Base-by-base conservation (phyloP, 2,888 invertebrate species). In the Amphipoea lucens region DNA sequence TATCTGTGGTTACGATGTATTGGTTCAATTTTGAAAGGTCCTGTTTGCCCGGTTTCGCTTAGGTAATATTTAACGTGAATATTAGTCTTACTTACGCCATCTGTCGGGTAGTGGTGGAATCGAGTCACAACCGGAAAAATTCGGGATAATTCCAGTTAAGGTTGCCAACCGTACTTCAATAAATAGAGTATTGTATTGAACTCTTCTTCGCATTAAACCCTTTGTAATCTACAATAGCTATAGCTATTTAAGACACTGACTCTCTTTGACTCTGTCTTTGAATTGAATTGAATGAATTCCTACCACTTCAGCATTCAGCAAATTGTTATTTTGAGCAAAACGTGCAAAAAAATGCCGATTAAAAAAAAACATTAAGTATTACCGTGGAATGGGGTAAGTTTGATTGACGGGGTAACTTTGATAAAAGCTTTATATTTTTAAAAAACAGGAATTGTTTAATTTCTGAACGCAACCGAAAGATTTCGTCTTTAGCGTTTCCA, bases 71-170 rank as follows among this genome's bases (percentile, higher is more conserved):
- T n/a, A 48, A 48, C 14, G 62, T 51, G 7, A 75, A 48, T 48
- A 63, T 48, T 65, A 48, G 54, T 20, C 54, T 65, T 48, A 36
- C 45, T 67, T 14, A 70, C 71, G 72, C 81, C 81, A 83, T 81
- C 75, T 85, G 6, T 72, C 40, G 60, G 60, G 20, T 6, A 20
- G 17, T 42, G 42, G 12, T 69, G 60, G 12, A 63, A 67, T 54
- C 40, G 4, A 54, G 51, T 36, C n/a, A 29, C 65, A 54, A 51
- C 20, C 4, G 29, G 45, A 60, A 36, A 54, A 45, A 48, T 9
- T 74, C 57, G 45, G 29, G 12, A 36, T 36, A 60, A 7, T 57
- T 60, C 7, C 20, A 51, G 36, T 40, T 40, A 40, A 66, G 36
- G 69, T 70, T 51, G 51, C 51, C 69, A 51, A 69, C 23, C 1